Evolutionary conservation across 2,113 vertebrate species (phyloP).

Genomic region (Dipodomys ordii): DNA sequence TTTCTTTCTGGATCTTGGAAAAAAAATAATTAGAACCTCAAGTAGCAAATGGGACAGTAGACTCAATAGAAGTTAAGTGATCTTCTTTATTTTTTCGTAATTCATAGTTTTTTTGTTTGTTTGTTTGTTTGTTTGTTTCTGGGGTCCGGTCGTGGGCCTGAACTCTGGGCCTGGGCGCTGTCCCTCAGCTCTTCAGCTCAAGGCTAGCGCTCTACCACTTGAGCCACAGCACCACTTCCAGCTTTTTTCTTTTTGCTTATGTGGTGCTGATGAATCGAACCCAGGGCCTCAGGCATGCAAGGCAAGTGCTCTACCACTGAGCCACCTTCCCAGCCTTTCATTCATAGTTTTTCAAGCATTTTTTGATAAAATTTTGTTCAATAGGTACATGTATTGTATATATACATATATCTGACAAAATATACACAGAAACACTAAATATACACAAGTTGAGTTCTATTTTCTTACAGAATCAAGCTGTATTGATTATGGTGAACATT

Average conservation of each 20-base stretch:
- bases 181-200: no score
- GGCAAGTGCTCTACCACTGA: no score
- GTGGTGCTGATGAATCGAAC: no score
- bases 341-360: background rate
- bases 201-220: no score
- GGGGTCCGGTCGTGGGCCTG: no score
- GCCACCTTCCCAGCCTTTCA: background rate
- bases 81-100: conserved; percentile 8
- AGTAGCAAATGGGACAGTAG: conserved; percentile 78
- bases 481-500: background rate
- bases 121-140: no score
- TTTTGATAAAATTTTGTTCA: background rate
- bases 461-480: background rate
- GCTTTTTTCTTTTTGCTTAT: no score
- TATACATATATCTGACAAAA: background rate
- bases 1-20: background rate
- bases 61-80: conserved; percentile 41
- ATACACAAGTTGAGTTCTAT: background rate
- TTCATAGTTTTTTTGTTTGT: background rate
- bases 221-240: no score
- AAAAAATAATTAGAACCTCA: conserved; percentile 13
- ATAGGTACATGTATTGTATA: background rate
- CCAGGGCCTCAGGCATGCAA: no score
- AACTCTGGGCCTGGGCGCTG: no score
- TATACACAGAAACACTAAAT: background rate